A percentile compares a stretch with the other conserved stretches of the same genome.
Evolutionary conservation across 2,113 vertebrate species (phyloP).

Genomic region (Mionectes macconnelli): DNA sequence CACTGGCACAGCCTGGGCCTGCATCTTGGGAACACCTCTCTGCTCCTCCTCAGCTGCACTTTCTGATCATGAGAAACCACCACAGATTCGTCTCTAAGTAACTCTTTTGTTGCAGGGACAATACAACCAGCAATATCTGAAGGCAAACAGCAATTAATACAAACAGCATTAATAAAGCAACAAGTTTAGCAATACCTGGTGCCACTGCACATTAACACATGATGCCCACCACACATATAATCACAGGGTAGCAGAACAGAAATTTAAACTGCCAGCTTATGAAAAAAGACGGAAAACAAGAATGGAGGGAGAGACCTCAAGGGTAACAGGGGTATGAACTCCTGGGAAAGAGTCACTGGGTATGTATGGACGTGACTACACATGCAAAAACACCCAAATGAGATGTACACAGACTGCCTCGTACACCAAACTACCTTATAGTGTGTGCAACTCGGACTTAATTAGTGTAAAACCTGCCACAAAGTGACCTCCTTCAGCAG

Average conservation of each 20-base stretch:
- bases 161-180: neutral
- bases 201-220: neutral
- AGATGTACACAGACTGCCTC: neutral
- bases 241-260: neutral
- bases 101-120: neutral
- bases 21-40: neutral
- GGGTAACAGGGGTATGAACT: neutral
- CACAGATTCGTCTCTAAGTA: neutral
- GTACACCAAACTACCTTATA: neutral
- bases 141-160: too few species aligned
- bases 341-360: neutral
- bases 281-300: neutral
- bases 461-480: neutral
- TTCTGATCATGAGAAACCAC: neutral
- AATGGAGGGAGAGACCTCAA: neutral
- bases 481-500: neutral
- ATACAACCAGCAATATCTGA: neutral
- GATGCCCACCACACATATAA: neutral
- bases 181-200: neutral
- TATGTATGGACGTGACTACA: neutral
- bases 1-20: fast-evolving
- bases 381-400: neutral
- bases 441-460: neutral
- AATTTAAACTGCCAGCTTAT: neutral
- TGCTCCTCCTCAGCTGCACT: neutral